Conservation (phyloP, 2,113 vertebrate species). For the Hippocampus comes region DNA sequence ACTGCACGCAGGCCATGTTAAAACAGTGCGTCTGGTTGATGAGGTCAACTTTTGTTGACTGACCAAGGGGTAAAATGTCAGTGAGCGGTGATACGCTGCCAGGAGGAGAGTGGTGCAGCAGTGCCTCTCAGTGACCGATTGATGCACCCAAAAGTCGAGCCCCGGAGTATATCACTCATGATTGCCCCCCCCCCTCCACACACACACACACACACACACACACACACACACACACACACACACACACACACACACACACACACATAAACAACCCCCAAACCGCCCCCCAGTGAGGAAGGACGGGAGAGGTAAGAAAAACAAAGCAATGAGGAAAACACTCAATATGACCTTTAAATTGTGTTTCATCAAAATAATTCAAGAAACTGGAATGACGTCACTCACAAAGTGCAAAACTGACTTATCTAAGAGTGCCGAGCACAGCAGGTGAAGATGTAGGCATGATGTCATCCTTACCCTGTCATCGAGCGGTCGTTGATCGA, state of each 20-base stretch:
- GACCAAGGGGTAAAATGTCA: constrained; percentile 1
- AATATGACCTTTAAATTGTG: background rate
- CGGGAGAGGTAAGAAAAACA: background rate
- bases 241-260: too few species aligned
- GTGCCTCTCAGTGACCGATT: background rate
- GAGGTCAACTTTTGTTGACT: constrained; percentile 1
- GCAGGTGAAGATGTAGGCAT: background rate
- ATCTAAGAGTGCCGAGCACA: constrained; percentile 27
- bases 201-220: too few species aligned
- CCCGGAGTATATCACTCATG: background rate
- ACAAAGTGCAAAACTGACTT: background rate
- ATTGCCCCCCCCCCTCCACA: background rate
- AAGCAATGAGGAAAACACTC: background rate
- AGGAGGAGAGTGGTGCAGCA: constrained; percentile 8
- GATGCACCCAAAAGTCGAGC: background rate
- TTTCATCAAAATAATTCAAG: background rate
- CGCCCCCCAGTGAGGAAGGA: background rate
- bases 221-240: too few species aligned
- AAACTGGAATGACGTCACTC: background rate
- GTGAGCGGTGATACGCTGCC: background rate
- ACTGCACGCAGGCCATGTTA: constrained; percentile 1
- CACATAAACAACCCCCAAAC: too few species aligned
- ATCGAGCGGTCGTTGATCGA: constrained; percentile 30
- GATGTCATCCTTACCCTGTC: constrained; percentile 56
- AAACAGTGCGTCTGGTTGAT: constrained; percentile 23